Evolutionary conservation across 1,140 invertebrate genomes (phyloP), one percentile per base, ranked within the genome.

Genomic region (Archivesica marissinica): DNA sequence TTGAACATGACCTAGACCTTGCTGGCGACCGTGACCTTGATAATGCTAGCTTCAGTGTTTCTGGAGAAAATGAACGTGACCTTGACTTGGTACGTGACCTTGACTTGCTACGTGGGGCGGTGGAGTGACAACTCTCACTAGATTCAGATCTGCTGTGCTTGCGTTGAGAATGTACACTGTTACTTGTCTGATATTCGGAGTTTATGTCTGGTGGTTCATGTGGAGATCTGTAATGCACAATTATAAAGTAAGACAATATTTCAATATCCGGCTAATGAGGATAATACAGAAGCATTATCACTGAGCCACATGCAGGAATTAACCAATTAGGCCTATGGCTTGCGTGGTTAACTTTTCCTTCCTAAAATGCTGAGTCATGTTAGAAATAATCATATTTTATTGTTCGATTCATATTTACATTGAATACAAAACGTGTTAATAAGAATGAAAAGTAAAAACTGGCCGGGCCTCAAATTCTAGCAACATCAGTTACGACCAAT

Each of bases 71-170:
- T 66, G 90, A 89, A 25, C 87, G 82, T 84, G 76, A 84, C 35
- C 68, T 86, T 64, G 35, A 79, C 3, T 64, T 72, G 13, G 87
- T 85, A 20, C 66, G 85, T 50, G 89, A 90, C 66, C 86, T 87
- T 25, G 86, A 87, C 28, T 61, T 56, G 28, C 70, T 77, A n/a
- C 23, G 20, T 11, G 66, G 68, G 4, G 41, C 33, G 20, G 1
- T 39, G 30, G 74, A 76, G 15, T 39, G 28, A 33, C 52, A 23
- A 35, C 75, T 77, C 56, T 39, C 66, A 33, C 39, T n/a, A 30
- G 33, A 30, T 3, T 15, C n/a, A 28, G 76, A 79, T 44, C 35
- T 44, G 33, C n/a, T 23, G 20, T 25, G 9, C 20, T 61, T 64
- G 11, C 41, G n/a, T 61, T 61, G 54, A 3, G 54, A 44, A 2